Base-by-base conservation (phyloP, 1,140 invertebrate species). In the Ceratosolen solmsi region DNA sequence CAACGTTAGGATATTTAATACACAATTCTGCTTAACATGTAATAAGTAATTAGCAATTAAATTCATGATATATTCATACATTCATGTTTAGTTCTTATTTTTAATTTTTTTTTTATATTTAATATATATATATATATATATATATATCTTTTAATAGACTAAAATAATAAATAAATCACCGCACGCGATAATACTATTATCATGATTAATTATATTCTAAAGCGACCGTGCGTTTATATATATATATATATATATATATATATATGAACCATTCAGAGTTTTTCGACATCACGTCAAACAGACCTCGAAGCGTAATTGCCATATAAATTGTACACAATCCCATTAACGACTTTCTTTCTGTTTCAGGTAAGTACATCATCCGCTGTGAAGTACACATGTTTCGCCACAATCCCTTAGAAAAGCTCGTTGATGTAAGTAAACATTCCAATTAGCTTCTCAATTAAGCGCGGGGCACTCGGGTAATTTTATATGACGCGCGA, bases 311-410 rank as follows among this genome's bases (percentile, higher is more conserved):
- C 41, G 41, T 46, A 46, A 46, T 63, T 68, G 0, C 1, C 5
- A 9, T 65, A 3, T 20, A n/a, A 68, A 68, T 38, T 38, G 22
- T 7, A 22, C 36, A 17, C n/a, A 11, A 49, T 72, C 9, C n/a
- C 5, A 54, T 13, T 78, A 54, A 54, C 33, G 5, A 36, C 71
- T 73, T 41, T 75, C 41, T 81, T 56, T 82, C 5, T 77, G 51
- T 82, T 82, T 36, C 80, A 82, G 80, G 80, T 82, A 82, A 82
- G 80, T 36, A 1, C 5, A 41, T 25, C 60, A 60, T 46, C 38
- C 63, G 22, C 17, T 20, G 36, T 0, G 22, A n/a, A n/a, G 20
- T 36, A 68, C 63, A 9, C 8, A 38, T n/a, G 17, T 7, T 33
- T 25, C 3, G 27, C 36, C 20, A 13, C 20, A 68, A 68, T 38